A percentile compares a stretch with the other conserved stretches of the same genome.
phyloP scores from a whole-genome alignment of 53 echinoderm and acorn worm species.

The Apostichopus leukothele region DNA sequence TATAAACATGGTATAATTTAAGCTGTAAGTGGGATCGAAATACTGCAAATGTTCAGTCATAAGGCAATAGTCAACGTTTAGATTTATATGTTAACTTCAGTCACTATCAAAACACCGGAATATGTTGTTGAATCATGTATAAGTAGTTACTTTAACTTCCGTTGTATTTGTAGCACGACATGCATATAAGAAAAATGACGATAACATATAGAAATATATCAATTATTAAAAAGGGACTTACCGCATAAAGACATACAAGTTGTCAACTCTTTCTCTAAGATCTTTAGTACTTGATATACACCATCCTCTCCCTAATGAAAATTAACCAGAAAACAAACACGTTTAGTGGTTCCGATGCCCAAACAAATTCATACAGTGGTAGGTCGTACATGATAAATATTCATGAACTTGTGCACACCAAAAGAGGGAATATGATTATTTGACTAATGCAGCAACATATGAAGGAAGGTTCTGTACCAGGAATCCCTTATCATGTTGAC shows the following conservation, averaged over 20 bases:
- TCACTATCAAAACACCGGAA: background rate
- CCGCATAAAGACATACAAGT: conserved; percentile 7
- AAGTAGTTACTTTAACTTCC: background rate
- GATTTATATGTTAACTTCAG: background rate
- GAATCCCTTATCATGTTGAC: too few relatives aligned
- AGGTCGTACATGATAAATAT: too few relatives aligned
- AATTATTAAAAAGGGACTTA: background rate
- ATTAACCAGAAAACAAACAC: background rate
- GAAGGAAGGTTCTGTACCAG: too few relatives aligned
- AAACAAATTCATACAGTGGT: too few relatives aligned
- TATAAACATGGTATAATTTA: too few relatives aligned
- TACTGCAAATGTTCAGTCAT: too few relatives aligned
- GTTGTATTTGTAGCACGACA: background rate
- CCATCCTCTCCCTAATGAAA: conserved; percentile 6
- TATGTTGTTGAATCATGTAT: background rate
- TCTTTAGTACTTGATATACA: background rate
- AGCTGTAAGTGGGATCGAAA: too few relatives aligned
- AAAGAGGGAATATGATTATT: too few relatives aligned
- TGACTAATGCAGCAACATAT: too few relatives aligned
- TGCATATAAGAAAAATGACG: background rate
- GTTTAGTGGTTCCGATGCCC: background rate
- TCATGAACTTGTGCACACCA: too few relatives aligned
- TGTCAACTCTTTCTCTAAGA: conserved; percentile 12
- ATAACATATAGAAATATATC: background rate
- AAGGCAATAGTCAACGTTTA: too few relatives aligned